phyloP scores from a whole-genome alignment of 2,113 vertebrate species.

The Entomyzon cyanotis region DNA sequence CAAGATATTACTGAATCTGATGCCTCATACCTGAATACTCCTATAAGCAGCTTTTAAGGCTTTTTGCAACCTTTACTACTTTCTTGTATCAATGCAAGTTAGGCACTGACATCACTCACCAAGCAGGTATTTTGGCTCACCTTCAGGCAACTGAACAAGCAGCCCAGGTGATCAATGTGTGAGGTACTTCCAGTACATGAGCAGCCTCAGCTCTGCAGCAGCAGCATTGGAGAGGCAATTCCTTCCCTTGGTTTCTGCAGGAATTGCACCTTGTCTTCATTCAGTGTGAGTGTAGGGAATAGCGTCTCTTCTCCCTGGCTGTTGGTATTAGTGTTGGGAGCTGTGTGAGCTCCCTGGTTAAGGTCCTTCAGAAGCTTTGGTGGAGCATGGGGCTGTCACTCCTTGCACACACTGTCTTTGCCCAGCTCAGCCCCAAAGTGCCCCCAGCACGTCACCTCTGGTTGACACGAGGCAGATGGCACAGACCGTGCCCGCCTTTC shows the following conservation, averaged over 20 bases:
- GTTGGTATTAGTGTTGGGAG: accelerated
- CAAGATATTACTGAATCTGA: not conserved
- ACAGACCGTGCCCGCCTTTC: not conserved
- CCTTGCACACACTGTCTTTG: not conserved
- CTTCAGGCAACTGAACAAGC: not conserved
- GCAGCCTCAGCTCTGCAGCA: not conserved
- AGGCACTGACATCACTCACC: not conserved
- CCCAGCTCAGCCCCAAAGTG: not conserved
- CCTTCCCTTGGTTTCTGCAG: not conserved
- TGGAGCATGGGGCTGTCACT: accelerated
- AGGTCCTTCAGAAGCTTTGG: not conserved
- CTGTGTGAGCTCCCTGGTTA: not conserved
- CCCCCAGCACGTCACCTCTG: not conserved
- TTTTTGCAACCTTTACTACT: not conserved
- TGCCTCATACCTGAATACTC: not conserved
- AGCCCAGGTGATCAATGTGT: not conserved
- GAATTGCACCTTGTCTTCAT: not conserved
- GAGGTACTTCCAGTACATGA: not conserved
- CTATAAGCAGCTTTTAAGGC: not conserved
- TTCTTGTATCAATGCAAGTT: not conserved
- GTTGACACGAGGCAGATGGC: not conserved
- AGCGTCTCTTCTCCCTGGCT: not conserved
- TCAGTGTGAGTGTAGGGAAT: not conserved
- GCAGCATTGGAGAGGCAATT: not conserved
- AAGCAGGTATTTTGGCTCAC: not conserved